Base-by-base conservation (phyloP, 1,140 invertebrate species). In the Magallana gigas region DNA sequence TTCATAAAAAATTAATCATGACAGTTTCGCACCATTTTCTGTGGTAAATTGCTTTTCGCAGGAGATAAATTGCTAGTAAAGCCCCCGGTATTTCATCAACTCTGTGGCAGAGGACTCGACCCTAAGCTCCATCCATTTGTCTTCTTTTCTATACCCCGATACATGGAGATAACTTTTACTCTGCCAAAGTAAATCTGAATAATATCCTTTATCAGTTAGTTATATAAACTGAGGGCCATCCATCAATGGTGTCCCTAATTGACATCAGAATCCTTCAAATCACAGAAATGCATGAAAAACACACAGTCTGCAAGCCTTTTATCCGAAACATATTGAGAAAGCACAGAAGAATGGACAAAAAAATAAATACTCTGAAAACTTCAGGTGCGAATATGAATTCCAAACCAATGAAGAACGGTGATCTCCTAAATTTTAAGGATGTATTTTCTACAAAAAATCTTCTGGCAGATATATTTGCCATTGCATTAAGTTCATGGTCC, bases 271-370 rank as follows among this genome's bases (percentile, higher is more conserved):
- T 36, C 68, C 36, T 29, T 29, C 68, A 29, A 76, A 76, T 9
- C 68, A 76, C 23, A 76, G 68, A 48, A 76, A 76, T 76, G 23
- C 68, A 76, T 76, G 68, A 76, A 76, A 76, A 76, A 48, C 68
- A 76, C 29, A 76, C 68, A 76, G 12, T 36, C 11, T 76, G 36
- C 68, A 76, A 76, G 68, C 68, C 23, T 23, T 76, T 76, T 76
- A 76, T 76, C 68, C 68, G 9, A 12, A 29, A 76, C 68, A 29
- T 11, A 29, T 76, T 76, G 9, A 29, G 11, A 76, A 48, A 76
- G 36, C 9, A 48, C 36, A 23, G 18, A 76, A 12, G 23, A 5
- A 29, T 76, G 68, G 36, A 29, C 12, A 29, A 36, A 23, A 71
- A 36, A 76, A 8, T 48, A 48, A 48, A 48, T 11, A 76, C 4